These are phyloP conservation scores for Ormyrus labotus DNA, from an alignment of 2,888 invertebrate species.

Conservation along the genomic window DNA sequence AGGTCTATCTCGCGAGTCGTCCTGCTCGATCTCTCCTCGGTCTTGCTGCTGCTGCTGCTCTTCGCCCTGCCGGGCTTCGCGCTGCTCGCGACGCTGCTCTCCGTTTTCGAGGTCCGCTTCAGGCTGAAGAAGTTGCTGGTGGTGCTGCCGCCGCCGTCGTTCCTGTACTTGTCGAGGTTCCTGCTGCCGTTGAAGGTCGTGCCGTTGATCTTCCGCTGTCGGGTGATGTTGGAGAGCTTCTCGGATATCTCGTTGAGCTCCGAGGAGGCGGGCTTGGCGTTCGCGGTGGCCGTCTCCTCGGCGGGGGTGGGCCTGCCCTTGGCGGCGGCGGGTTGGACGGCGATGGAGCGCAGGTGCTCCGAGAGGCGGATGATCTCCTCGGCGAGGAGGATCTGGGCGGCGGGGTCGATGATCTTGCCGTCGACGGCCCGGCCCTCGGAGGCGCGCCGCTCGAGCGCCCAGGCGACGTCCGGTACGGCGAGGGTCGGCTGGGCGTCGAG, in stretches of 20 bases:
- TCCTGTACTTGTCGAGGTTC: slow-evolving; percentile 57
- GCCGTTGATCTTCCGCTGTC: slow-evolving; percentile 69
- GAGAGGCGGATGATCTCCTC: slow-evolving; percentile 90
- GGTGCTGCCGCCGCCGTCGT: slow-evolving; percentile 4
- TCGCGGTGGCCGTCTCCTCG: no score
- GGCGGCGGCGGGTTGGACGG: slow-evolving; percentile 50
- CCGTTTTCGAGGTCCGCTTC: slow-evolving; percentile 7
- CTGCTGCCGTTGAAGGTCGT: slow-evolving; percentile 71
- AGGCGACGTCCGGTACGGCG: slow-evolving; percentile 59
- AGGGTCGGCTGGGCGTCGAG: background rate
- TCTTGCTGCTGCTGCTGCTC: background rate
- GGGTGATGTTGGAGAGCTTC: slow-evolving; percentile 68
- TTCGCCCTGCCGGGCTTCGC: background rate
- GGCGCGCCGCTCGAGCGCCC: slow-evolving; percentile 83
- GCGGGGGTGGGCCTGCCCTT: background rate
- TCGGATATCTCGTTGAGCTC: slow-evolving; percentile 70
- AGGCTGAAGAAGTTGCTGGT: slow-evolving; percentile 25
- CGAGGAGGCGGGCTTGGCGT: no score
- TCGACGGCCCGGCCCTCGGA: slow-evolving; percentile 84
- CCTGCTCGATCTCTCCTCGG: background rate
- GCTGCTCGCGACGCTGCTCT: background rate
- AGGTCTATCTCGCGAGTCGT: slow-evolving; percentile 65
- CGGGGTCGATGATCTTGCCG: slow-evolving; percentile 64
- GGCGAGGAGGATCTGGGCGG: slow-evolving; percentile 78
- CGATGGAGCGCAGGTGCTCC: slow-evolving; percentile 80